Evolutionary conservation across 2,888 invertebrate species (phyloP).

Genomic region (Dynastes grantii): DNA sequence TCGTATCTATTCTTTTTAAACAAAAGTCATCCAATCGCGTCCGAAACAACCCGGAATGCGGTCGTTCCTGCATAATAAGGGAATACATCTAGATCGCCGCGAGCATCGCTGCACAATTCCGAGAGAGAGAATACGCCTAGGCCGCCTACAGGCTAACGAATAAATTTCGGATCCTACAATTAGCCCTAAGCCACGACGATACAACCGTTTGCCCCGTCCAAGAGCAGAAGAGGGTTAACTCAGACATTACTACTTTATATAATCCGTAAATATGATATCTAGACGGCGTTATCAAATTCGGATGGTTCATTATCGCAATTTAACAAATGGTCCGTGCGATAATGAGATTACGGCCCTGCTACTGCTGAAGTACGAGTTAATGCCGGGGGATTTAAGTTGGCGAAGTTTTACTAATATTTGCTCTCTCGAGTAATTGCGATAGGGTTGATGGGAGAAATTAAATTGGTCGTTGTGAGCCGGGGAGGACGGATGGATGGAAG

Average conservation of each 20-base stretch:
- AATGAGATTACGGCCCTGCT: constrained; percentile 47
- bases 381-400: constrained; percentile 47
- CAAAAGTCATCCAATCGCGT: constrained; percentile 55
- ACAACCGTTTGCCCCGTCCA: constrained; percentile 59
- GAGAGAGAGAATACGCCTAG: constrained; percentile 45
- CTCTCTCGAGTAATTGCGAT: constrained; percentile 46
- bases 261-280: constrained; percentile 69
- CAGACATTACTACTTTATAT: constrained; percentile 66
- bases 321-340: constrained; percentile 66
- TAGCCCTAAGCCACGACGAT: constrained; percentile 62
- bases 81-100: constrained; percentile 42
- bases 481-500: background rate
- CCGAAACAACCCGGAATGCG: constrained; percentile 56
- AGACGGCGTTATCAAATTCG: constrained; percentile 68
- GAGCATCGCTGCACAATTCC: constrained; percentile 31
- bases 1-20: constrained; percentile 54
- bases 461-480: constrained; percentile 40
- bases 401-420: constrained; percentile 48
- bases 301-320: constrained; percentile 70
- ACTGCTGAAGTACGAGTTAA: constrained; percentile 47
- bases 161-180: constrained; percentile 66
- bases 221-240: constrained; percentile 63
- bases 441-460: constrained; percentile 46
- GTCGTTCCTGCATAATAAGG: constrained; percentile 43
- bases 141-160: constrained; percentile 63